A percentile compares a stretch with the other conserved stretches of the same genome.
Conservation (phyloP, 2,113 vertebrate genomes). For the Chloropsis cyanopogon region DNA sequence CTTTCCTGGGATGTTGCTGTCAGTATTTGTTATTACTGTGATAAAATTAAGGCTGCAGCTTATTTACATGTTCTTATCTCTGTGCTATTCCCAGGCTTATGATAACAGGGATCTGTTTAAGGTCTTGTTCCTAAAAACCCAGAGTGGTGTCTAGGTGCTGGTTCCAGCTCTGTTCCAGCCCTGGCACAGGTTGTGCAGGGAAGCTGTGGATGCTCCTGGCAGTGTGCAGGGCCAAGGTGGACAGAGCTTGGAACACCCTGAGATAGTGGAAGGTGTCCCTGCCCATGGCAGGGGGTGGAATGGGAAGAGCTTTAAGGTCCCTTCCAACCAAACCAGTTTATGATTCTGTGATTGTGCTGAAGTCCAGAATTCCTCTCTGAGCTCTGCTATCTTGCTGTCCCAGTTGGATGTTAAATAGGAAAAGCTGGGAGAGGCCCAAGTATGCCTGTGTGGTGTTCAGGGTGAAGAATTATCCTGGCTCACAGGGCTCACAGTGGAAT, state of each 20-base stretch:
- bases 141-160: background rate
- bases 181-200: background rate
- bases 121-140: background rate
- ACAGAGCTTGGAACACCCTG: background rate
- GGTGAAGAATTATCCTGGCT: background rate
- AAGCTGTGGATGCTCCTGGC: background rate
- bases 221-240: background rate
- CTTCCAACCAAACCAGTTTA: background rate
- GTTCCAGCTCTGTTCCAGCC: background rate
- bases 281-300: background rate
- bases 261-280: background rate
- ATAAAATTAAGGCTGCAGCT: background rate
- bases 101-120: background rate
- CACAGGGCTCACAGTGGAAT: background rate
- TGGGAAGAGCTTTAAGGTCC: background rate
- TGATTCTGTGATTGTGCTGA: background rate
- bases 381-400: background rate
- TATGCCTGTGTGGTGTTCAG: no score
- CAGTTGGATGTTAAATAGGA: background rate
- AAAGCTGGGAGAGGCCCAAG: background rate
- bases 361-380: background rate
- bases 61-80: background rate
- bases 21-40: background rate
- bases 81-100: rapidly evolving
- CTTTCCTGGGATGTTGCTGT: background rate